Base-by-base conservation (phyloP, 2,888 invertebrate genomes). In the Brachyptera putata region DNA sequence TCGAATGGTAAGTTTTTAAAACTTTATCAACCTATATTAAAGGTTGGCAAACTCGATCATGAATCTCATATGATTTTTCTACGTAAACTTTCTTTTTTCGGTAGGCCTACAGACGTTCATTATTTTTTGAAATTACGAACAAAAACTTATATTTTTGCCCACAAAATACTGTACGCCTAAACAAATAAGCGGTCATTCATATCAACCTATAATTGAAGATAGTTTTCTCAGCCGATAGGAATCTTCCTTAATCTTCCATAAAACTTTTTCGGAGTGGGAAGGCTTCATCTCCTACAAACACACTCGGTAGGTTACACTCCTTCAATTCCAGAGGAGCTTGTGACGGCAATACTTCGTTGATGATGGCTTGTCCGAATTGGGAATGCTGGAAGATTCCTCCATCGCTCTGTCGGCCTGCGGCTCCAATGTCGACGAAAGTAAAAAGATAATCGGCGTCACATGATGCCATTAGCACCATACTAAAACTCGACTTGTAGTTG, bases 391-490 rank as follows among this genome's bases (percentile, higher is more conserved):
- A 57, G 11, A 57, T 25, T 16, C 43, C 48, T 1, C 34, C 43
- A 16, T 49, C 48, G 34, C 58, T 58, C 22, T 58, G 49, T 11
- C 58, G 48, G n/a, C 58, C 58, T 4, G 48, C 11, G 16, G 58
- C 58, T 9, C 58, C 58, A n/a, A 58, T 49, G 16, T 58, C 49
- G 5, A 48, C 49, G 21, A 58, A 16, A 9, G 58, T 58, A 13
- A 48, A 58, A 2, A 34, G 5, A 30, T n/a, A n/a, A n/a, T n/a
- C n/a, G n/a, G n/a, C n/a, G n/a, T n/a, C n/a, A n/a, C n/a, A n/a
- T n/a, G n/a, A 11, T 14, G 58, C 58, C 46, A 58, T 46, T 21
- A 58, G 25, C 16, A 58, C 58, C 18, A 58, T 3, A 25, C 58
- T 48, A 4, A 16, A 13, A 3, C 14, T 7, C n/a, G 14, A 24